phyloP scores from a whole-genome alignment of 2,113 vertebrate species.

The Sceloporus undulatus region DNA sequence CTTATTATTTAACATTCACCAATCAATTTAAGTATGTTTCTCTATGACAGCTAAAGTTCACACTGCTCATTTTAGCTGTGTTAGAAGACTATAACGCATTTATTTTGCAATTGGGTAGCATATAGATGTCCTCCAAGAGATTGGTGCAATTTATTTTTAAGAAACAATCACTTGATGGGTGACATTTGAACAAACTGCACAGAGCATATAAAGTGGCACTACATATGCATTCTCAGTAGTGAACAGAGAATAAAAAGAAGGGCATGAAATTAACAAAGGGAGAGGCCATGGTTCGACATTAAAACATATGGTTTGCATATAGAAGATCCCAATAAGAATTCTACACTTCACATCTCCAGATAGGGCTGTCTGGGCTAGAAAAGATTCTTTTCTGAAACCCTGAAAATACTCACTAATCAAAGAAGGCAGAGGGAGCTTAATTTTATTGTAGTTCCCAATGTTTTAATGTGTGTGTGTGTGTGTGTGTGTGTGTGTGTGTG shows the following conservation, averaged over 20 bases:
- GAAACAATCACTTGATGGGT: neutral
- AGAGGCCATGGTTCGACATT: no score
- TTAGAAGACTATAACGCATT: neutral
- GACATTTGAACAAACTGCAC: neutral
- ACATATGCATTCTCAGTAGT: neutral
- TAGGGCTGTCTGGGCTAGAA: no score
- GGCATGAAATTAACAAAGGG: no score
- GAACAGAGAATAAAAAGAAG: neutral
- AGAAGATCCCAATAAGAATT: no score
- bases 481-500: no score
- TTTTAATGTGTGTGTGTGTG: no score
- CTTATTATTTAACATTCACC: neutral
- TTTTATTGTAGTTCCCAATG: no score
- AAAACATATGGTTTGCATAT: no score
- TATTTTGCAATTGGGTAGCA: neutral
- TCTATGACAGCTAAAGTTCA: neutral
- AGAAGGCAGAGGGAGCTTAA: no score
- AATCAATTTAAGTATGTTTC: neutral
- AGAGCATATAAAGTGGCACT: neutral
- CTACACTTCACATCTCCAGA: no score
- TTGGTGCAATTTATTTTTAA: neutral
- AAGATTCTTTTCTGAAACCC: no score
- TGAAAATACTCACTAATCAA: no score
- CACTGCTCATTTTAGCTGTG: neutral
- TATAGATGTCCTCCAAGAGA: neutral